Base-by-base conservation (phyloP, 1,140 invertebrate genomes). In the Samia ricini region DNA sequence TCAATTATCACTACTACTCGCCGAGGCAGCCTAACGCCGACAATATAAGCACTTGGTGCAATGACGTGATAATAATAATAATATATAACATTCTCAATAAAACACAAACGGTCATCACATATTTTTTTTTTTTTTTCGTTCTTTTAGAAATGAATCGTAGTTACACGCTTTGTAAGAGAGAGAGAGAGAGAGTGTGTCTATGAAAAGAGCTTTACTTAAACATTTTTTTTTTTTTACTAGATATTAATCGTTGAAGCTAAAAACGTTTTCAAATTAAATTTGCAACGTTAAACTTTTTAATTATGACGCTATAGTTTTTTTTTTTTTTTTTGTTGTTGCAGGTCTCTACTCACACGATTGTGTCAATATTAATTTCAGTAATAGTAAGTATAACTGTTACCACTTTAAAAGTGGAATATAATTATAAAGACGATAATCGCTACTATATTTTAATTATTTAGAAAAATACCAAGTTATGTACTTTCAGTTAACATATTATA, bases 401-500 rank as follows among this genome's bases (percentile, higher is more conserved):
- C 77, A 80, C 76, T 76, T 77, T 78, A 72, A 74, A 80, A 85
- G 79, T 83, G 86, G 84, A 83, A 51, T 18, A 77, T 75, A 78
- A 29, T 83, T 81, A 83, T 67, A 5, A 79, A 67, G 79, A 78
- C 77, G 26, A 29, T 79, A 83, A 85, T 78, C 76, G 80, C 85
- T 72, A 64, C 79, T 82, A 83, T 76, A 84, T 83, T 83, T 83
- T 80, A 82, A 83, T 60, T 72, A 83, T 75, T 86, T 88, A 89
- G 85, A 89, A 88, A 89, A 89, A 89, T 88, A 88, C 79, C 83
- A 88, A 86, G 84, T 82, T 76, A 89, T 89, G 87, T 85, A 88
- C 82, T 88, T 89, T 88, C 74, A 86, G 79, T 89, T 86, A 89
- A 89, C 87, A 89, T 89, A 89, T 89, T 82, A 83, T 88, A 89